Percentiles rank a stretch among this genome's conserved stretches.
phyloP scores from a whole-genome alignment of 2,888 invertebrate genomes.

The Trisateles emortualis region DNA sequence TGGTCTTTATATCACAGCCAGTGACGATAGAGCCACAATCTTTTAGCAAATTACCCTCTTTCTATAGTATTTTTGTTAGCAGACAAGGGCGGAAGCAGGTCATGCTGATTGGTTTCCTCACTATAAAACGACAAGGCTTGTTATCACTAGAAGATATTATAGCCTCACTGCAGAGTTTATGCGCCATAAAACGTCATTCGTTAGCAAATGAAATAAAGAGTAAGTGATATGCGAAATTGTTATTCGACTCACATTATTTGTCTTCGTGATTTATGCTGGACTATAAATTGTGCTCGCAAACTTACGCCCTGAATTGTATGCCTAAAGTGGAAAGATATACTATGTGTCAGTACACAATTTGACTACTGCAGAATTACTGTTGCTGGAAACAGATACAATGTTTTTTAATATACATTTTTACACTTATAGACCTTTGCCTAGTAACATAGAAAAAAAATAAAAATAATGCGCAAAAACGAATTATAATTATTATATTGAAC shows the following conservation, averaged over 20 bases:
- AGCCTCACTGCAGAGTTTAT: conserved; percentile 59
- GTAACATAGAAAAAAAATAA: no score
- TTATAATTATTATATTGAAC: no score
- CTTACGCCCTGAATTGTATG: conserved; percentile 16
- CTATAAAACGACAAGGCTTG: conserved; percentile 58
- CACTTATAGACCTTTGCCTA: no score
- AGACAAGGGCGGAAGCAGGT: conserved; percentile 32
- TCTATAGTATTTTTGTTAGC: conserved; percentile 17
- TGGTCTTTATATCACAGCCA: conserved; percentile 46
- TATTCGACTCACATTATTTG: conserved; percentile 43
- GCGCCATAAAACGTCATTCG: conserved; percentile 60
- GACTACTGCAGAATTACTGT: conserved; percentile 55
- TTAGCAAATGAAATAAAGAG: conserved; percentile 61
- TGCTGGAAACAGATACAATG: no score
- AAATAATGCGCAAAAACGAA: no score
- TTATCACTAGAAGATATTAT: conserved; percentile 61
- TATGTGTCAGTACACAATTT: background rate
- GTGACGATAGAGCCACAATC: conserved; percentile 34
- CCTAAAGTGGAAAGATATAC: background rate
- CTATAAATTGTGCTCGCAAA: conserved; percentile 39
- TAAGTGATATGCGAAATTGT: conserved; percentile 46
- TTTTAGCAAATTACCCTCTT: conserved; percentile 42
- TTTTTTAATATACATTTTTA: no score
- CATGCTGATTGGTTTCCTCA: conserved; percentile 43
- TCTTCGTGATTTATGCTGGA: conserved; percentile 47